A percentile compares a stretch with the other conserved stretches of the same genome.
phyloP scores from a whole-genome alignment of 2,888 invertebrate genomes.

The Gandaritis pyraliata region DNA sequence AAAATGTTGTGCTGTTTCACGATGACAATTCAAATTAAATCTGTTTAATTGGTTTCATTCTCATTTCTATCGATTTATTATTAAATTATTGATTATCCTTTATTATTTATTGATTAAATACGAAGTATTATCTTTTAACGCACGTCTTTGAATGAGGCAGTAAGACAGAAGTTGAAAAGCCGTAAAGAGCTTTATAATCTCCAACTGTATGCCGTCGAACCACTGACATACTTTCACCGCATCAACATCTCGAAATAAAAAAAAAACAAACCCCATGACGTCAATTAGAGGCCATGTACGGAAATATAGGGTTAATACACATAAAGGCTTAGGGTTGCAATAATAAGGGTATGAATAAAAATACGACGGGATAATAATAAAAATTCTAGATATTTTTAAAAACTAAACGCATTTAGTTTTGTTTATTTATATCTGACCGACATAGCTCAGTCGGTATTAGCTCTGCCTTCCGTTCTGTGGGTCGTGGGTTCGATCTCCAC shows the following conservation, averaged over 20 bases:
- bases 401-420: no score
- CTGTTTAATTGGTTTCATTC: not conserved
- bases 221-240: not conserved
- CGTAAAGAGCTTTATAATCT: not conserved
- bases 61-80: not conserved
- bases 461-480: no score
- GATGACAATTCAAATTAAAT: not conserved
- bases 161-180: not conserved
- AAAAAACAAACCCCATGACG: conserved; percentile 18
- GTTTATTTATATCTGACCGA: no score
- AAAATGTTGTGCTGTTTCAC: no score
- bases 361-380: no score
- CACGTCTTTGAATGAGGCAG: no score
- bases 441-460: no score
- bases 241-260: conserved; percentile 1
- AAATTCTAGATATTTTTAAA: no score
- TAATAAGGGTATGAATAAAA: not conserved
- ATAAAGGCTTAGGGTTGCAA: not conserved
- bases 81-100: no score
- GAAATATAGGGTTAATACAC: conserved; percentile 5
- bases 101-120: no score
- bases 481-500: no score
- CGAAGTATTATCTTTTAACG: no score
- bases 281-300: conserved; percentile 11
- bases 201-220: not conserved